Percentiles rank a stretch among this genome's conserved stretches.
Conservation (phyloP, 2,888 invertebrate genomes). For the Pristionchus japonicus region DNA sequence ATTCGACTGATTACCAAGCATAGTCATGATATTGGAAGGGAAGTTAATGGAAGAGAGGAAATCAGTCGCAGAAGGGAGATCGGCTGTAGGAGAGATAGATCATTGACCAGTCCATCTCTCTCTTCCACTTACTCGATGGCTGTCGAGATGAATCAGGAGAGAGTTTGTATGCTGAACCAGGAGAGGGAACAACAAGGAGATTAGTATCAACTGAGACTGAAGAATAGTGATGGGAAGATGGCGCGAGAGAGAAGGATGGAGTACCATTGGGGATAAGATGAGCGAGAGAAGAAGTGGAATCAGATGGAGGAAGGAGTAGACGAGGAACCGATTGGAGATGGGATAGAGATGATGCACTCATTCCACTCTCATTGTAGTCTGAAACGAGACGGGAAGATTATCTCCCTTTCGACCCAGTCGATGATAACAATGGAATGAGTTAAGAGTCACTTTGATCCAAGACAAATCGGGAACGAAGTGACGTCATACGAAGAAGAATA, state of each 20-base stretch:
- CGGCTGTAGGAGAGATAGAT: background rate
- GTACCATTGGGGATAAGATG: slow-evolving; percentile 37
- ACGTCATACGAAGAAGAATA: background rate
- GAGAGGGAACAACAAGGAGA: slow-evolving; percentile 63
- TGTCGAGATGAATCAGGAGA: slow-evolving; percentile 43
- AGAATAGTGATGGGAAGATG: background rate
- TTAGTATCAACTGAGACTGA: slow-evolving; percentile 52
- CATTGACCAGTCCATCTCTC: background rate
- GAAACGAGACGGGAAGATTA: background rate
- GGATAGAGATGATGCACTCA: background rate
- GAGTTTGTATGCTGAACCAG: slow-evolving; percentile 48
- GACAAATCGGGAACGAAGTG: background rate
- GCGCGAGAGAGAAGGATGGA: background rate
- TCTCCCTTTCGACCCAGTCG: background rate
- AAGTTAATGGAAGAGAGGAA: background rate
- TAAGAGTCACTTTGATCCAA: background rate
- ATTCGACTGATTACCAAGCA: slow-evolving; percentile 8
- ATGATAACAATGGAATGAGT: slow-evolving; percentile 26
- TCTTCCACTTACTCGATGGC: slow-evolving; percentile 1
- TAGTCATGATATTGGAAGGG: slow-evolving; percentile 13
- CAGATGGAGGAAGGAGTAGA: slow-evolving; percentile 6
- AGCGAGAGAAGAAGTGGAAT: background rate
- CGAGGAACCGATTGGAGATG: slow-evolving; percentile 29
- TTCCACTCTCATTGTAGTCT: slow-evolving; percentile 42
- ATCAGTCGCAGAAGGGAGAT: slow-evolving; percentile 11